Percentiles rank a stretch among this genome's conserved stretches.
These are phyloP conservation scores for Calcarius ornatus DNA, from an alignment of 2,113 vertebrate species.

Conservation along the genomic window DNA sequence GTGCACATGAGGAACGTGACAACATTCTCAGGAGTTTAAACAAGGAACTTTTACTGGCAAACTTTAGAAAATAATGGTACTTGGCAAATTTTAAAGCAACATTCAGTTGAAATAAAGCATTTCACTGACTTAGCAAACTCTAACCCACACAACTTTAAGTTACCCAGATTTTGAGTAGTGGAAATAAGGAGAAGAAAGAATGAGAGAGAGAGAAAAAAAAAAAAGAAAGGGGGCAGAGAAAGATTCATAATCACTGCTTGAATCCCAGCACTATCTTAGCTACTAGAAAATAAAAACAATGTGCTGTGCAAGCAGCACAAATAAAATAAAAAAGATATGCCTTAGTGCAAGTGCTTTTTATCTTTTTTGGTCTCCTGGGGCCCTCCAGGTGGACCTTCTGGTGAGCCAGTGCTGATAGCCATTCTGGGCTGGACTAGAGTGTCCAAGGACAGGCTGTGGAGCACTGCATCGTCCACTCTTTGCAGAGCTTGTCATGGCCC, in stretches of 20 bases:
- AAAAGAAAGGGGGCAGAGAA: neutral
- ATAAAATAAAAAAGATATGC: too few species aligned
- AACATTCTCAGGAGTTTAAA: neutral
- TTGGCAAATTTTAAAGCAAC: neutral
- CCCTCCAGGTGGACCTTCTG: neutral
- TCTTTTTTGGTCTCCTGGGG: neutral
- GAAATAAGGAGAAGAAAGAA: neutral
- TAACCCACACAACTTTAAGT: neutral
- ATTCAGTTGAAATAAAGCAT: neutral
- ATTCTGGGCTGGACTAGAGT: neutral
- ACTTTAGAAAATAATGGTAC: neutral
- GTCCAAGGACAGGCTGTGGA: neutral
- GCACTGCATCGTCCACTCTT: neutral
- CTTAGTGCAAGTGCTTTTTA: neutral
- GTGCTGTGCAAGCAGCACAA: neutral
- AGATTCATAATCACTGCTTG: neutral
- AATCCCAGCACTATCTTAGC: neutral
- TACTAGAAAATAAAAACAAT: neutral
- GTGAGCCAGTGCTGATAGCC: neutral
- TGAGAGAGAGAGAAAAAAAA: neutral
- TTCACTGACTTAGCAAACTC: neutral
- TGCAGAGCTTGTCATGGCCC: neutral
- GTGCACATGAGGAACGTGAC: accelerated
- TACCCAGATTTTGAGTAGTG: neutral
- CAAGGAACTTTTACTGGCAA: neutral